phyloP scores from a whole-genome alignment of 2,888 invertebrate genomes.

The Metallyticus violacea region DNA sequence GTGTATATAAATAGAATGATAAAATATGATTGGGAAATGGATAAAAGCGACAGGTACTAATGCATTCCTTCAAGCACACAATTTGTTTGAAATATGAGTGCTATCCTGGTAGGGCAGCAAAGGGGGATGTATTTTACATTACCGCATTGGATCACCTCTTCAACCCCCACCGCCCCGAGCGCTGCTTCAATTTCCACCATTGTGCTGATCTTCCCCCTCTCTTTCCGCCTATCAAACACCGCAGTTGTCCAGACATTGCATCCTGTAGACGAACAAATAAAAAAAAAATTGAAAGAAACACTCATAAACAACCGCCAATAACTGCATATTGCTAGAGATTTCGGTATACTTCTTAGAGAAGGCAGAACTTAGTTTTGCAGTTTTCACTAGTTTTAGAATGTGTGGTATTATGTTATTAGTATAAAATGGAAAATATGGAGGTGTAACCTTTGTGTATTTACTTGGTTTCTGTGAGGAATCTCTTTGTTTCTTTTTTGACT shows the following conservation, averaged over 20 bases:
- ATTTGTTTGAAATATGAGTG: conserved; percentile 28
- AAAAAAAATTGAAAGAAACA: too few species aligned
- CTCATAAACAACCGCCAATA: background rate
- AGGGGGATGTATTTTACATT: background rate
- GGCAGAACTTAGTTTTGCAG: background rate
- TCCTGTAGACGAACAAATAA: background rate
- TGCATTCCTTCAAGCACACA: conserved; percentile 25
- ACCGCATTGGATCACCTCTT: background rate
- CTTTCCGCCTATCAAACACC: background rate
- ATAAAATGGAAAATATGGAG: background rate
- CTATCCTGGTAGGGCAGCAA: conserved; percentile 1
- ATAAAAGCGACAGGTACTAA: conserved; percentile 26
- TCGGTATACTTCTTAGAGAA: background rate
- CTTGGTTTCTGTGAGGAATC: too few species aligned
- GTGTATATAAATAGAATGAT: background rate
- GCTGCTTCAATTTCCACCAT: background rate
- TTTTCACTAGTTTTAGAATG: background rate
- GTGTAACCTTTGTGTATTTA: background rate
- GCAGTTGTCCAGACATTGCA: background rate
- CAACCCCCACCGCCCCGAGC: background rate
- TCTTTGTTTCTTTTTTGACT: too few species aligned
- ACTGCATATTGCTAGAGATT: background rate
- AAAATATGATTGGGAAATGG: conserved; percentile 18
- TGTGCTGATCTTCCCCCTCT: background rate
- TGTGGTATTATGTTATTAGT: background rate